Conservation (phyloP, 1,140 invertebrate species). For the Rhyzopertha dominica region DNA sequence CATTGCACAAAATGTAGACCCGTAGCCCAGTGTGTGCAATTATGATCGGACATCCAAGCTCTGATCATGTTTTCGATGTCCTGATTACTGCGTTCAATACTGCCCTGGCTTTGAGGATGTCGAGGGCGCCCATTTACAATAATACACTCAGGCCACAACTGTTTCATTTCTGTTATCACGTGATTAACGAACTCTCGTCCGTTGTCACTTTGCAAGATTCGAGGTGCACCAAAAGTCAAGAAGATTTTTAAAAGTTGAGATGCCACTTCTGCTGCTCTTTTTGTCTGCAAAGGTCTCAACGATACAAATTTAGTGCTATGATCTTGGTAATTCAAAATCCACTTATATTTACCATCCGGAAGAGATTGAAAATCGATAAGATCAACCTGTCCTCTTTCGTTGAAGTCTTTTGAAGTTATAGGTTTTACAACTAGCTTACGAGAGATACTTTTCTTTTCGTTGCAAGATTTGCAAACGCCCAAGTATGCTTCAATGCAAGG, state of each 20-base stretch:
- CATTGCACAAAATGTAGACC: too few relatives aligned
- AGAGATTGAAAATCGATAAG: slow-evolving; percentile 36
- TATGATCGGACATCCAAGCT: slow-evolving; percentile 23
- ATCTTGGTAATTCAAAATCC: slow-evolving; percentile 46
- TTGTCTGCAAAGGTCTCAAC: slow-evolving; percentile 41
- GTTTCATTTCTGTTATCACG: slow-evolving; percentile 28
- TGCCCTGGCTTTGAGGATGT: slow-evolving; percentile 40
- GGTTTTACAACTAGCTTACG: slow-evolving; percentile 24
- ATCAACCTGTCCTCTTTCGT: slow-evolving; percentile 37
- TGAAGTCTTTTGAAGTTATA: slow-evolving; percentile 22
- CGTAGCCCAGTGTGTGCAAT: slow-evolving; percentile 21
- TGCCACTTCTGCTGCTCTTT: slow-evolving; percentile 40
- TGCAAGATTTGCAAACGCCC: slow-evolving; percentile 2
- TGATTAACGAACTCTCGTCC: slow-evolving; percentile 39
- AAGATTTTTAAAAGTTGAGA: slow-evolving; percentile 44
- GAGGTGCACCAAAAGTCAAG: slow-evolving; percentile 39
- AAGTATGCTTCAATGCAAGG: not conserved
- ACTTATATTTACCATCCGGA: slow-evolving; percentile 38
- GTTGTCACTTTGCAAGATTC: slow-evolving; percentile 45
- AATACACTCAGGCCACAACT: slow-evolving; percentile 36
- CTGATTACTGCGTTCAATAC: slow-evolving; percentile 36
- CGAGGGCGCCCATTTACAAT: slow-evolving; percentile 46
- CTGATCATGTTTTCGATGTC: slow-evolving; percentile 24
- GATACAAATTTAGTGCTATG: slow-evolving; percentile 47
- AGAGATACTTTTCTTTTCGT: slow-evolving; percentile 6